Percentiles rank a stretch among this genome's conserved stretches.
Evolutionary conservation across 2,113 vertebrate species (phyloP).

Genomic region (Vulpes lagopus): DNA sequence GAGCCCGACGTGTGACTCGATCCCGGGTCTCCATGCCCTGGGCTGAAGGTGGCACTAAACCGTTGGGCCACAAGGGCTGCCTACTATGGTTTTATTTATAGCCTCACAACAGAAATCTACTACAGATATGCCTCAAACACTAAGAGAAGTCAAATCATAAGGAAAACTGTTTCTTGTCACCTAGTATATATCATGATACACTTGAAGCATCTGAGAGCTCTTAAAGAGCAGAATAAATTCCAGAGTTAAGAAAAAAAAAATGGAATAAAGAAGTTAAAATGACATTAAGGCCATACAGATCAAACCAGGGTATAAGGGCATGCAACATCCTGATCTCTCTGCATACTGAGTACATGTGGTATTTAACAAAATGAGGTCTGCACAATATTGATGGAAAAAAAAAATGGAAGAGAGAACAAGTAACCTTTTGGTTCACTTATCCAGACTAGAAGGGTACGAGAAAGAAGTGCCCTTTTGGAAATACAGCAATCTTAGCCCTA

Average conservation of each 20-base stretch:
- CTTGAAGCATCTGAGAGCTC: background rate
- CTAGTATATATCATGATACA: background rate
- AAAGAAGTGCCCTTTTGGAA: background rate
- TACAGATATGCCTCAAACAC: background rate
- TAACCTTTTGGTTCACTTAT: background rate
- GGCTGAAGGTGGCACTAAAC: no score
- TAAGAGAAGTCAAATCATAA: background rate
- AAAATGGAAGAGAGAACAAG: background rate
- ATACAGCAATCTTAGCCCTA: no score
- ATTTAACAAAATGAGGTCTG: background rate
- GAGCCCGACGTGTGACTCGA: no score
- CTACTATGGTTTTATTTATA: background rate
- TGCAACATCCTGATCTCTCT: no score
- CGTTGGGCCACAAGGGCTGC: no score
- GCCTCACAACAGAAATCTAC: background rate
- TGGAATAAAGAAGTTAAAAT: background rate
- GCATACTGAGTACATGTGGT: accelerated
- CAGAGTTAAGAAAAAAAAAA: background rate
- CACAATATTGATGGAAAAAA: background rate
- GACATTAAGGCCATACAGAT: background rate
- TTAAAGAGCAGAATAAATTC: background rate
- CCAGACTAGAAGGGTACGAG: background rate
- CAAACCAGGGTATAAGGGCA: background rate
- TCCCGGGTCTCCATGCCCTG: no score
- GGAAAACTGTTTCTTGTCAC: background rate